phyloP scores from a whole-genome alignment of 2,888 invertebrate genomes.

The Aphodius granarius region DNA sequence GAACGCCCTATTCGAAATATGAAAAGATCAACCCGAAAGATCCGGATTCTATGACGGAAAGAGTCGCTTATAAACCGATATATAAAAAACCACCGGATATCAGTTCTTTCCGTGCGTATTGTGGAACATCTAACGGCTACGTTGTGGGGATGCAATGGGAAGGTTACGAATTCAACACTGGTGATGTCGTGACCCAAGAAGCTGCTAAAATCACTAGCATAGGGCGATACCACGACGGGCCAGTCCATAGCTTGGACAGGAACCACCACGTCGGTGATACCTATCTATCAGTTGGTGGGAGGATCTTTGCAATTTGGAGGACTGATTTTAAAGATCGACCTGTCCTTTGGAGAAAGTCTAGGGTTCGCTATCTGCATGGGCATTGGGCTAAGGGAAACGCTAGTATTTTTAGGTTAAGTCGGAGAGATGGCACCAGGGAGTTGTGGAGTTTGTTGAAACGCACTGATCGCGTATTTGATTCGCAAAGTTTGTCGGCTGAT shows the following conservation, averaged over 20 bases:
- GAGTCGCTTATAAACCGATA: slow-evolving; percentile 29
- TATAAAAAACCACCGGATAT: slow-evolving; percentile 20
- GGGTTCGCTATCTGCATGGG: slow-evolving; percentile 63
- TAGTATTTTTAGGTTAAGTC: slow-evolving; percentile 63
- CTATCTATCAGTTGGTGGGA: slow-evolving; percentile 53
- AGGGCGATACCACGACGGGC: slow-evolving; percentile 70
- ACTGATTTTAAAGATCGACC: slow-evolving; percentile 65
- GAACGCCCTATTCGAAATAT: slow-evolving; percentile 43
- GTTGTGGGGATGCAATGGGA: slow-evolving; percentile 58
- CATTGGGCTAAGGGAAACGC: slow-evolving; percentile 78
- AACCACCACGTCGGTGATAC: background rate
- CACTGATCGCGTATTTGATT: slow-evolving; percentile 69
- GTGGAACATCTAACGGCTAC: slow-evolving; percentile 45
- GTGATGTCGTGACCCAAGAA: slow-evolving; percentile 62
- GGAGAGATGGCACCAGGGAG: slow-evolving; percentile 75
- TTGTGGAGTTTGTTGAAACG: slow-evolving; percentile 77
- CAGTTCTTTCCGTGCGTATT: slow-evolving; percentile 34
- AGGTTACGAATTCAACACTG: slow-evolving; percentile 65
- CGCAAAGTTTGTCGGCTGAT: slow-evolving; percentile 67
- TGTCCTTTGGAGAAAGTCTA: slow-evolving; percentile 67
- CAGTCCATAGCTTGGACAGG: slow-evolving; percentile 58
- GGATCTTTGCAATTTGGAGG: slow-evolving; percentile 48
- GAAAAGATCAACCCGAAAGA: slow-evolving; percentile 38
- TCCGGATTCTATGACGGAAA: slow-evolving; percentile 28
- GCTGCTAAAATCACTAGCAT: slow-evolving; percentile 52